These are phyloP conservation scores for Choloepus hoffmanni DNA, from an alignment of 2,113 vertebrate genomes.

Conservation along the genomic window DNA sequence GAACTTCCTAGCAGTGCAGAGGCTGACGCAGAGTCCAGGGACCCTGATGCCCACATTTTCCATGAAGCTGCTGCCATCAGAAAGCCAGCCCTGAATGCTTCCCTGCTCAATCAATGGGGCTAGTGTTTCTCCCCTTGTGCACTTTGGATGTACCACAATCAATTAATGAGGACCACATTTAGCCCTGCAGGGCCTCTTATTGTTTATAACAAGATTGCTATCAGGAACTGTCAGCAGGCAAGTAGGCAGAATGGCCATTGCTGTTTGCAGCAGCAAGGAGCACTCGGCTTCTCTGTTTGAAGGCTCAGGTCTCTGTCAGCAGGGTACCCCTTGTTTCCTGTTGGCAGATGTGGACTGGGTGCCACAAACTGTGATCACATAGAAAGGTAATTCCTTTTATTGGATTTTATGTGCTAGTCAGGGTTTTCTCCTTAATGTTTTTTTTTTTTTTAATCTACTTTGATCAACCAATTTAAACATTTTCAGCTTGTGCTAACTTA, in stretches of 20 bases:
- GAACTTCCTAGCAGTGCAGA: neutral
- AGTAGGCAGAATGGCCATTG: neutral
- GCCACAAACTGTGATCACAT: neutral
- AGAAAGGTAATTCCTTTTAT: conserved; percentile 20
- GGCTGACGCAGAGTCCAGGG: neutral
- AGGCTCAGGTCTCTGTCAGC: accelerated
- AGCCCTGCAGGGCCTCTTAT: conserved; percentile 18
- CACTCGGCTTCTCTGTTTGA: neutral
- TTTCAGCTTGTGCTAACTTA: neutral
- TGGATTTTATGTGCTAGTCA: neutral
- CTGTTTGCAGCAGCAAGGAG: accelerated
- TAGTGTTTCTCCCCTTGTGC: neutral
- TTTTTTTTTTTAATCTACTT: neutral
- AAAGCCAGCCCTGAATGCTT: neutral
- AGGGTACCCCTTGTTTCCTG: neutral
- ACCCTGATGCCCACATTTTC: neutral
- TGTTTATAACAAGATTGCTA: conserved; percentile 52
- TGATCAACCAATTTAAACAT: neutral
- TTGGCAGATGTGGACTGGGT: neutral
- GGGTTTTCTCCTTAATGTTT: neutral
- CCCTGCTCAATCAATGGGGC: neutral
- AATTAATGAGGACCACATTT: conserved; percentile 58
- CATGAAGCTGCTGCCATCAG: neutral
- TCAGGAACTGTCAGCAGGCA: neutral
- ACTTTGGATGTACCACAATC: conserved; percentile 51